Conservation (phyloP, 2,113 vertebrate species). For the Pelmatolapia mariae region DNA sequence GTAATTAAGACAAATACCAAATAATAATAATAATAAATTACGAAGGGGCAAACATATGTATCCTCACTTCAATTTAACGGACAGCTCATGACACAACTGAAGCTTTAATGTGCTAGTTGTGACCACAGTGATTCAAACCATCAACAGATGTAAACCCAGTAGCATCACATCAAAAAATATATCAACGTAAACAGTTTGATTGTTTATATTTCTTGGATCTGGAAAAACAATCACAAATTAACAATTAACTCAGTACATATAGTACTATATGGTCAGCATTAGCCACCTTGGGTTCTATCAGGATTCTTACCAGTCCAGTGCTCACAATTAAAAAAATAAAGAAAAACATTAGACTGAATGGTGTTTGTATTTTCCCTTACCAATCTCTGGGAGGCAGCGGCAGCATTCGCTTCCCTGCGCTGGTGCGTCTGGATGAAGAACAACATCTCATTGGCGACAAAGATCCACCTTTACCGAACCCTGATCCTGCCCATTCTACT, state of each 20-base stretch:
- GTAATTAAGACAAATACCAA: neutral
- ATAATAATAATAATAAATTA: neutral
- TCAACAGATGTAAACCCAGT: neutral
- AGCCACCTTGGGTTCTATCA: neutral
- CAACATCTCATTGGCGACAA: too few species aligned
- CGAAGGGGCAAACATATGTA: neutral
- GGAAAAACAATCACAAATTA: neutral
- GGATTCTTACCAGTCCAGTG: neutral
- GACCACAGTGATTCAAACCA: neutral
- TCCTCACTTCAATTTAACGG: neutral
- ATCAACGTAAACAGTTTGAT: neutral
- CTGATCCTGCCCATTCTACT: too few species aligned
- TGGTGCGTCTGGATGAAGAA: too few species aligned
- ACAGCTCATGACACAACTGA: accelerated
- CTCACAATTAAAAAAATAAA: accelerated
- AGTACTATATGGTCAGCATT: neutral
- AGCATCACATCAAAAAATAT: neutral
- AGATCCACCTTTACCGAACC: too few species aligned
- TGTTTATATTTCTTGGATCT: neutral
- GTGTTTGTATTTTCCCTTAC: neutral
- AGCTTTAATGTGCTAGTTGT: neutral
- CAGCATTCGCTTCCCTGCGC: too few species aligned
- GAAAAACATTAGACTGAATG: accelerated
- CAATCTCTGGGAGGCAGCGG: too few species aligned
- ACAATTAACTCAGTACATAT: neutral